These are phyloP conservation scores for Ailurus styani DNA, from an alignment of 2,113 vertebrate species.

Conservation along the genomic window DNA sequence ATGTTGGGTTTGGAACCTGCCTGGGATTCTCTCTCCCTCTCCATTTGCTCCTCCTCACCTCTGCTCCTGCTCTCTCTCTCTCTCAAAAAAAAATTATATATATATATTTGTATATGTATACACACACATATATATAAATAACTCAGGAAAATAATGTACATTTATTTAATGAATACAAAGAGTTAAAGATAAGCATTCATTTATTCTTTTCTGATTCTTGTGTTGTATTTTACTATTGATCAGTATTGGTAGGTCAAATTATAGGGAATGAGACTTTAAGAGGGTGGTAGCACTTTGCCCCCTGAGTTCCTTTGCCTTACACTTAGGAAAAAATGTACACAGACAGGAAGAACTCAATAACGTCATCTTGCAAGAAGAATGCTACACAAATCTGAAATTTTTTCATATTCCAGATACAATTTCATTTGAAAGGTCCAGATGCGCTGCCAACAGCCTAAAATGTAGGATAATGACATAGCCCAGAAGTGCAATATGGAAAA, in stretches of 20 bases:
- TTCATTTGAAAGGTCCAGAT: constrained; percentile 20
- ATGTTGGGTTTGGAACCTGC: background rate
- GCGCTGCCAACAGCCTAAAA: background rate
- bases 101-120: no score
- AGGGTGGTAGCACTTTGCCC: background rate
- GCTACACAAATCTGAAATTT: background rate
- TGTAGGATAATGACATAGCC: background rate
- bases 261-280: background rate
- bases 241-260: background rate
- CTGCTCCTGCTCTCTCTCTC: background rate
- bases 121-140: background rate
- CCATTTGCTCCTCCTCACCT: background rate
- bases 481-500: background rate
- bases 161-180: background rate
- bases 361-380: background rate
- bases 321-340: background rate
- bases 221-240: background rate
- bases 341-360: background rate
- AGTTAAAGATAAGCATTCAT: background rate
- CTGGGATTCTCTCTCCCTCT: background rate
- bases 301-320: background rate
- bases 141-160: background rate
- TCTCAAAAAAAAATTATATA: background rate
- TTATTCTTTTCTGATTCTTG: background rate
- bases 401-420: background rate